Base-by-base conservation (phyloP, 2,888 invertebrate genomes). In the Ashinkailepas kermadecensis region DNA sequence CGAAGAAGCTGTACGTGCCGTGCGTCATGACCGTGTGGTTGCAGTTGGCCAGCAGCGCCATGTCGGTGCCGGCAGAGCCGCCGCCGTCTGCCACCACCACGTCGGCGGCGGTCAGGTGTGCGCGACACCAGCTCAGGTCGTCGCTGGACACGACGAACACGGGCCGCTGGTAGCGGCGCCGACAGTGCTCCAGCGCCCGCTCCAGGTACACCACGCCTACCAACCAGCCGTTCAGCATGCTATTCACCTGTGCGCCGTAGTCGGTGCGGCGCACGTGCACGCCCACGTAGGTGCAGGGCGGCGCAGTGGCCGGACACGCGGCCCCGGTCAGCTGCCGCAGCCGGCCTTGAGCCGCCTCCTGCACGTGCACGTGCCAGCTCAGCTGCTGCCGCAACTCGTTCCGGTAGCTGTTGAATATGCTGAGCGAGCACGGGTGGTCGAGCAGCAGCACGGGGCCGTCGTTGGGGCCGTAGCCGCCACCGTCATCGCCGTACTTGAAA, bases 1-100 rank as follows among this genome's bases (percentile, higher is more conserved):
- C 85, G 86, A 86, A 86, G 85, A 86, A 86, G 0, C 87, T 86
- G 83, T 85, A 86, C 7, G 86, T 85, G 10, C 86, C 86, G 79
- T n/a, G n/a, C n/a, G n/a, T n/a, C n/a, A n/a, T n/a, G n/a, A n/a
- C n/a, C n/a, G n/a, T n/a, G n/a, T n/a, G n/a, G n/a, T n/a, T n/a
- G n/a, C n/a, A n/a, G n/a, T n/a, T n/a, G n/a, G n/a, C n/a, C n/a
- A n/a, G n/a, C n/a, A n/a, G n/a, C n/a, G n/a, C n/a, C n/a, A n/a
- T n/a, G n/a, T n/a, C n/a, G n/a, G n/a, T n/a, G n/a, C n/a, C n/a
- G n/a, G n/a, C n/a, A n/a, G n/a, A n/a, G n/a, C n/a, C n/a, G n/a
- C n/a, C n/a, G n/a, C n/a, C 80, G 56, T 81, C 81, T 25, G 82
- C 80, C 18, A 82, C 78, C 18, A 82, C 82, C 2, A 23, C 1